These are phyloP conservation scores for Notechis scutatus DNA, from an alignment of 2,113 vertebrate species.

Conservation along the genomic window DNA sequence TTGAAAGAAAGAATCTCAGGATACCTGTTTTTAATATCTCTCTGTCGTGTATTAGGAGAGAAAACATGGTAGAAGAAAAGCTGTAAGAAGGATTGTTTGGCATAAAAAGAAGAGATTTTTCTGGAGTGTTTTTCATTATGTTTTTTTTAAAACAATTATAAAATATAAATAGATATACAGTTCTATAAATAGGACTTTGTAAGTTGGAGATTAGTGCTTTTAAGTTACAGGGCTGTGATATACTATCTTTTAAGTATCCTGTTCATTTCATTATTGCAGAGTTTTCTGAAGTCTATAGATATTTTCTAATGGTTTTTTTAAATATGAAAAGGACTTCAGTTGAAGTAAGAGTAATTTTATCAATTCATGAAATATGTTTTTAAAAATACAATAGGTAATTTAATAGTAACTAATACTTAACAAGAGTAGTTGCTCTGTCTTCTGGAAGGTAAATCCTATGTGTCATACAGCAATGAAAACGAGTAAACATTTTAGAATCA, in stretches of 20 bases:
- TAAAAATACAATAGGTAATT: constrained; percentile 70
- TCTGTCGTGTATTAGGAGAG: neutral
- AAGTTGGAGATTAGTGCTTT: constrained; percentile 38
- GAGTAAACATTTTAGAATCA: constrained; percentile 76
- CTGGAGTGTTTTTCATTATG: neutral
- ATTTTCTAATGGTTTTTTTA: constrained; percentile 73
- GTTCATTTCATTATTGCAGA: constrained; percentile 53
- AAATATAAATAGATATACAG: neutral
- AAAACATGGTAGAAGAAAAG: neutral
- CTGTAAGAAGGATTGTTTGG: neutral
- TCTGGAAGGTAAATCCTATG: constrained; percentile 73
- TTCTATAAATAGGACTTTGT: constrained; percentile 7
- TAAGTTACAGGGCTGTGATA: constrained; percentile 53
- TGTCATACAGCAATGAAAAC: constrained; percentile 75
- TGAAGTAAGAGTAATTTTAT: constrained; percentile 74
- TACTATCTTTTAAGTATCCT: constrained; percentile 63
- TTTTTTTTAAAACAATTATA: neutral
- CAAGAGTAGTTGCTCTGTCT: constrained; percentile 73
- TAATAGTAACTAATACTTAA: constrained; percentile 70
- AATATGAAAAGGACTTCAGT: constrained; percentile 74
- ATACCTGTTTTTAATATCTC: neutral
- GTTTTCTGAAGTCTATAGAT: constrained; percentile 70
- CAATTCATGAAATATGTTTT: constrained; percentile 76
- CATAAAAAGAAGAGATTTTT: neutral
- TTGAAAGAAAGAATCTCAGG: neutral